phyloP scores from a whole-genome alignment of 2,797 vertebrate species.

The Xerus rutilus region DNA sequence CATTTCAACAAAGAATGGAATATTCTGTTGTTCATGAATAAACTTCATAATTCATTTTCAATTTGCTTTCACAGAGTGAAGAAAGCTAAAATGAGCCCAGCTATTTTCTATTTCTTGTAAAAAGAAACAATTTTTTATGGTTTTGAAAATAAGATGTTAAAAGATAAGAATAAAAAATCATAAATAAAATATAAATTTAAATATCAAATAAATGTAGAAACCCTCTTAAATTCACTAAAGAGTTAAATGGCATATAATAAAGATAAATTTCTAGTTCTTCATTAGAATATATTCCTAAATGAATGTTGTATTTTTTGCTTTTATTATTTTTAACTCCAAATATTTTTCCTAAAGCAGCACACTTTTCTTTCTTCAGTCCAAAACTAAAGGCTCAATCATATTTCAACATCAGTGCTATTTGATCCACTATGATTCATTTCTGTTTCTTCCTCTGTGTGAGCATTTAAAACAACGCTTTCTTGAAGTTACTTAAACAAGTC shows the following conservation, averaged over 20 bases:
- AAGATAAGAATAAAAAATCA: slow-evolving; percentile 36
- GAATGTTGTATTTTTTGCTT: background rate
- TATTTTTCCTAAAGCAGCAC: background rate
- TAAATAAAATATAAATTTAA: slow-evolving; percentile 17
- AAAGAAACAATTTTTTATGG: background rate
- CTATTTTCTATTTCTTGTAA: slow-evolving; percentile 26
- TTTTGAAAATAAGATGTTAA: slow-evolving; percentile 36
- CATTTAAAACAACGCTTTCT: slow-evolving; percentile 47
- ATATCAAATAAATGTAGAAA: slow-evolving; percentile 26
- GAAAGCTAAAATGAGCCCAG: background rate
- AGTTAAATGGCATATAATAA: background rate
- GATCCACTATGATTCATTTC: background rate
- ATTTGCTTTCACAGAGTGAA: background rate
- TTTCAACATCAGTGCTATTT: background rate
- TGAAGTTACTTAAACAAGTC: background rate
- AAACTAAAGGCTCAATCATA: background rate
- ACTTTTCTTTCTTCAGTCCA: background rate
- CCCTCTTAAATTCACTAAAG: background rate
- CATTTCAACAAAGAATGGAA: background rate
- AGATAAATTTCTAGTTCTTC: background rate
- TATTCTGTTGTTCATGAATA: slow-evolving; percentile 31
- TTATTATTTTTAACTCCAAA: background rate
- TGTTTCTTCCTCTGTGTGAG: slow-evolving; percentile 24
- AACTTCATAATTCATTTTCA: slow-evolving; percentile 45
- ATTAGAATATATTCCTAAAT: background rate